Evolutionary conservation across 53 echinoderm and acorn worm genomes (phyloP), one percentile per base, ranked within the genome.

Genomic region (Echinometra lucunter): DNA sequence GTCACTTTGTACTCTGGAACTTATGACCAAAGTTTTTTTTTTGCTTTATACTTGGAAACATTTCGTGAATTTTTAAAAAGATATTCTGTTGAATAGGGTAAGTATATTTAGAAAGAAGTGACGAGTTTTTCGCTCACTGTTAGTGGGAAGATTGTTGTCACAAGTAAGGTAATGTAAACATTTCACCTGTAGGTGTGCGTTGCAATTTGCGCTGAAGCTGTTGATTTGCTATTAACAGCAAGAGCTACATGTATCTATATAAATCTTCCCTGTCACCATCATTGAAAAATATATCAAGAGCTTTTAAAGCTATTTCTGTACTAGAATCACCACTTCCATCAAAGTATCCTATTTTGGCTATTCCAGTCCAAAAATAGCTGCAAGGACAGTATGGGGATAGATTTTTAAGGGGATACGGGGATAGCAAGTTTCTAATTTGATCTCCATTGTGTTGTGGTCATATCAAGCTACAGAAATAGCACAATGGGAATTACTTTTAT

Each of bases 361-460:
- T 45, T 83, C 47, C 28, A 89, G 25, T 58, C 89, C 60, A 21
- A 89, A 89, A 89, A 89, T 89, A 89, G 60, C 35, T 21, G 18
- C 89, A 89, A 58, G 58, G 89, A 56, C 37, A 35, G 6, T 60
- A 58, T 30, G 19, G 34, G 60, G 58, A 58, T 89, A 60, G 89
- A 89, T 89, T 57, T 27, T 6, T 44, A 23, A 35, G 57, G 89
- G 89, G 89, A 88, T 88, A 30, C 0, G 34, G 55, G 56, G 88
- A 58, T 57, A 37, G 58, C 6, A 40, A 89, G 60, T 49, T 37
- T 37, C 60, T 58, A 49, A 89, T 37, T 89, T 60, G 40, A 60
- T 58, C 57, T 89, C 47, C 21, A 89, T 89, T 89, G 89, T 89
- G 57, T 89, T 57, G 89, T 35, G 38, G 58, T 89, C 13, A 30